phyloP scores from a whole-genome alignment of 2,113 vertebrate genomes.

The Tyto alba region DNA sequence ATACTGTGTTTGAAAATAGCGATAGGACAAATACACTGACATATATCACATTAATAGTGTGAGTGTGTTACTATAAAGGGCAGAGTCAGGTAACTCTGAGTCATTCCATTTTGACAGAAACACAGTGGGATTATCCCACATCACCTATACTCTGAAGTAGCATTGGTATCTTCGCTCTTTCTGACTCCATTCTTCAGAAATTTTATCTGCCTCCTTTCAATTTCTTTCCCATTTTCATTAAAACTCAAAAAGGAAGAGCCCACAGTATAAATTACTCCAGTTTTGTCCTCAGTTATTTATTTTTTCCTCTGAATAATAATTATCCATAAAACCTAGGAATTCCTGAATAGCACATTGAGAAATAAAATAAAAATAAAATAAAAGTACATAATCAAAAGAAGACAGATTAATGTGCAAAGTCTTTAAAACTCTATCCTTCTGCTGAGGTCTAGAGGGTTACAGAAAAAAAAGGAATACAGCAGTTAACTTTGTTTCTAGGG shows the following conservation, averaged over 20 bases:
- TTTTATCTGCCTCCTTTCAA: not conserved
- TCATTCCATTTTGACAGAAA: not conserved
- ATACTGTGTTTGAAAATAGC: not conserved
- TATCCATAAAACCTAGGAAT: not conserved
- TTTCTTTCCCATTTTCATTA: not conserved
- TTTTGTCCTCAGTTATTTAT: not conserved
- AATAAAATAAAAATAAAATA: not conserved
- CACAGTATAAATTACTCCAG: not conserved
- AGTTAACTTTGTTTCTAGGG: not conserved
- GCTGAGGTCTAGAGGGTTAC: not conserved
- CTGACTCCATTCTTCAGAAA: not conserved
- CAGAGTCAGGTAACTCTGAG: not conserved
- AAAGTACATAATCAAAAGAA: not conserved
- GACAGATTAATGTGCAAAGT: not conserved
- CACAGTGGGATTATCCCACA: not conserved
- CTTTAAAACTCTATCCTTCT: not conserved
- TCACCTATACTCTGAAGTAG: not conserved
- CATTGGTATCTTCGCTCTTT: not conserved
- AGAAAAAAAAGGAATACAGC: not conserved
- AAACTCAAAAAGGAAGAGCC: not conserved
- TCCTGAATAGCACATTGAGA: not conserved
- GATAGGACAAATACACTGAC: not conserved
- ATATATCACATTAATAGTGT: not conserved
- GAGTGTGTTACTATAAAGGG: not conserved
- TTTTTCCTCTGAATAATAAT: not conserved